phyloP scores from a whole-genome alignment of 2,797 vertebrate genomes.

The Ciconia nigra region DNA sequence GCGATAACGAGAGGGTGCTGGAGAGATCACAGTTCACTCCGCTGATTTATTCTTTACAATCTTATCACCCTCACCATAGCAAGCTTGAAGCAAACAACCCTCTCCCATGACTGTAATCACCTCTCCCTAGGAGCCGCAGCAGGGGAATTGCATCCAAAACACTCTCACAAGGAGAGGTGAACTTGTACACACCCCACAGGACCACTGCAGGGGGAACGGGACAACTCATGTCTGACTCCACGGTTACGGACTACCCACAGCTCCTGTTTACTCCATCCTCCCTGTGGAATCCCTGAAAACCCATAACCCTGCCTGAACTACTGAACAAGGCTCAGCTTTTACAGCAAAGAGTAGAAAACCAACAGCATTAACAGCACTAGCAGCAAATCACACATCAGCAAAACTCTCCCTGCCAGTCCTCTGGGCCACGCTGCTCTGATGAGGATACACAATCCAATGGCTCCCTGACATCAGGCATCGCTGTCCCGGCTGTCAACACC shows the following conservation, averaged over 20 bases:
- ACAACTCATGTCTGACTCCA: background rate
- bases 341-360: background rate
- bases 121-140: background rate
- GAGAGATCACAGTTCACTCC: background rate
- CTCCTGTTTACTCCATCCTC: background rate
- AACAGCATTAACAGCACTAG: background rate
- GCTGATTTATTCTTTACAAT: background rate
- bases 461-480: background rate
- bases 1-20: background rate
- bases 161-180: background rate
- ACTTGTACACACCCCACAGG: background rate
- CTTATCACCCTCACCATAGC: background rate
- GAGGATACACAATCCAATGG: background rate
- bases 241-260: background rate
- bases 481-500: background rate
- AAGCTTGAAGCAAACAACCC: background rate
- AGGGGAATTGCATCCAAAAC: background rate
- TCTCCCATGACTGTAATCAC: background rate
- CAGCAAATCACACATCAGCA: background rate
- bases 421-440: background rate
- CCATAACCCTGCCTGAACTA: background rate
- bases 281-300: rapidly evolving
- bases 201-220: background rate
- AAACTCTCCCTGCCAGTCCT: background rate
- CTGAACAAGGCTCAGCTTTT: rapidly evolving